Conservation (phyloP, 2,888 invertebrate species). For the Rhorus exstirpatorius region DNA sequence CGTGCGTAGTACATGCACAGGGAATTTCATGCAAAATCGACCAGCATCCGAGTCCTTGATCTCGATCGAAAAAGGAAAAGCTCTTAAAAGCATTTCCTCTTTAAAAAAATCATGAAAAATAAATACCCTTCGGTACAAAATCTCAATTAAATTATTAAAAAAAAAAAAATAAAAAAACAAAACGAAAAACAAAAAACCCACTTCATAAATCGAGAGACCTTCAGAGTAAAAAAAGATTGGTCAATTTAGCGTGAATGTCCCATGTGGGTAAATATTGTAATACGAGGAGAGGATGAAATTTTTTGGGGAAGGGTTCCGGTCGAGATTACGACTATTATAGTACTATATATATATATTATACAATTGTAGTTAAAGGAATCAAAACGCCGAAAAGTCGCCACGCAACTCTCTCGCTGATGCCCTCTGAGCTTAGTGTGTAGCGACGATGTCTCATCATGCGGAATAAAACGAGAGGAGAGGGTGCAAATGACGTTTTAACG, state of each 20-base stretch:
- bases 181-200: not conserved
- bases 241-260: not conserved
- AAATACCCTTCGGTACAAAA: no score
- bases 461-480: constrained; percentile 27
- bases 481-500: constrained; percentile 61
- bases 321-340: constrained; percentile 54
- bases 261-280: not conserved
- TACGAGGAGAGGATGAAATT: constrained; percentile 38
- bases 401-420: constrained; percentile 45
- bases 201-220: not conserved
- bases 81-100: no score
- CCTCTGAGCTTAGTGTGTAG: not conserved
- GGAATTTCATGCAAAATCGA: not conserved
- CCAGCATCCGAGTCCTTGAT: no score
- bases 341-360: constrained; percentile 43
- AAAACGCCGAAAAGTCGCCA: constrained; percentile 52
- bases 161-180: not conserved
- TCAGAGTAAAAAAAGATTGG: not conserved
- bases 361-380: constrained; percentile 26
- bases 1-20: not conserved
- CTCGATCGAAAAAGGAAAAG: no score
- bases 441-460: constrained; percentile 30
- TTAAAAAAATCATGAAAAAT: not conserved
- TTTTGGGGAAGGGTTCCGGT: constrained; percentile 31
- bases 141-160: no score